Base-by-base conservation (phyloP, 2,113 vertebrate species). In the Scytalopus superciliaris region DNA sequence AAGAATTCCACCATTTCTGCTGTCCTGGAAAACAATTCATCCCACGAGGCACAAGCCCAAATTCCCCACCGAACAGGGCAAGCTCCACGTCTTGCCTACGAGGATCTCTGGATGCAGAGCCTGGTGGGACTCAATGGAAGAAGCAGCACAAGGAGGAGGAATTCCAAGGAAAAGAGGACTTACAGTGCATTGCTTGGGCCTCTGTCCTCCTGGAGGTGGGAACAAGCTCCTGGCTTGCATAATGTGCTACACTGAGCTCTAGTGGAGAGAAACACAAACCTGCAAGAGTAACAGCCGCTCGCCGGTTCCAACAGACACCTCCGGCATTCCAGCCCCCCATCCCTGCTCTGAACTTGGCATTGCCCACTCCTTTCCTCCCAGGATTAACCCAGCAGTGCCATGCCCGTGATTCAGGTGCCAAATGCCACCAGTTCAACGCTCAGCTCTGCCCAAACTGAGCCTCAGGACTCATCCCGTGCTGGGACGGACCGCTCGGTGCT, bases 1-100 rank as follows among this genome's bases (percentile, higher is more conserved):
- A 84, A 94, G 93, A 91, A 90, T 87, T 82, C 70, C 66, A n/a
- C 40, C 52, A 52, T 78, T 92, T 39, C 81, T 91, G 91, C 84
- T 76, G 39, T 62, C 82, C 63, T 82, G 87, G 79, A 75, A 83
- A 55, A 57, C 59, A 85, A 75, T 16, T 12, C 94, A 97, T 85
- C 79, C 70, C 39, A 25, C 42, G n/a, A 79, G 49, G 17, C 77
- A 67, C 40, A 55, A 33, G 1, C 10, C 66, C 76, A 35, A 59
- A 59, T 40, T 79, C 16, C 39, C 64, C 14, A 69, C 28, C 42
- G 50, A 59, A 53, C 42, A n/a, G 80, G 90, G 60, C 0, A 56
- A 45, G 17, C 22, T 13, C 3, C 14, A 14, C 31, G 19, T 23
- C 44, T 13, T 86, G 90, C 75, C 83, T 14, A 2, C 1, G 47